Evolutionary conservation across 1,140 invertebrate species (phyloP).

Genomic region (Battus philenor): DNA sequence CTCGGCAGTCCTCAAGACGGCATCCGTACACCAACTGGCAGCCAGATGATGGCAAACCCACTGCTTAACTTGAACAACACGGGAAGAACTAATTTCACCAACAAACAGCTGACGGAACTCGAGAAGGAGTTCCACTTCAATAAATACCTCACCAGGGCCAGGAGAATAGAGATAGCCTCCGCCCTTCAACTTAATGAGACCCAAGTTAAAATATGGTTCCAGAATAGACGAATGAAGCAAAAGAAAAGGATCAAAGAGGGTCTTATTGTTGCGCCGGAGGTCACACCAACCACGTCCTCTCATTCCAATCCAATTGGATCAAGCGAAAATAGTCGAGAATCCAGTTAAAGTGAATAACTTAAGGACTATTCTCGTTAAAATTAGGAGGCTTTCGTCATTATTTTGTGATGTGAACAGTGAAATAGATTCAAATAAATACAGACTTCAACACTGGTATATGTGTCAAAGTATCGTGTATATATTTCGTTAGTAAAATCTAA

Average conservation of each 20-base stretch:
- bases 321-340: slow-evolving; percentile 79
- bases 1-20: slow-evolving; percentile 60
- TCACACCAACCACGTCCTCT: slow-evolving; percentile 49
- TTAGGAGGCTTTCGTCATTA: not conserved
- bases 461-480: slow-evolving; percentile 14
- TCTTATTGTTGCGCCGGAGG: slow-evolving; percentile 75
- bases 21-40: slow-evolving; percentile 54
- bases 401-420: too few relatives aligned
- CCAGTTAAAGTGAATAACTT: slow-evolving; percentile 77
- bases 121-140: slow-evolving; percentile 99
- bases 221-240: slow-evolving; percentile 95
- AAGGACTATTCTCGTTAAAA: not conserved
- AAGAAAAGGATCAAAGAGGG: slow-evolving; percentile 96
- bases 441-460: too few relatives aligned
- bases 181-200: slow-evolving; percentile 98
- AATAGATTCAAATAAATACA: too few relatives aligned
- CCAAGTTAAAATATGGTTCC: slow-evolving; percentile 94
- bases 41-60: slow-evolving; percentile 66
- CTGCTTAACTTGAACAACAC: slow-evolving; percentile 85
- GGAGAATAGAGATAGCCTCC: slow-evolving; percentile 98
- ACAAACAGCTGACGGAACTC: slow-evolving; percentile 98
- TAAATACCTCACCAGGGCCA: slow-evolving; percentile 97
- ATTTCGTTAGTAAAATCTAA: slow-evolving; percentile 7
- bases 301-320: slow-evolving; percentile 62
- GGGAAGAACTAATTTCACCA: slow-evolving; percentile 98